A percentile compares a stretch with the other conserved stretches of the same genome.
phyloP scores from a whole-genome alignment of 2,888 invertebrate genomes.

The Atethmia centrago region DNA sequence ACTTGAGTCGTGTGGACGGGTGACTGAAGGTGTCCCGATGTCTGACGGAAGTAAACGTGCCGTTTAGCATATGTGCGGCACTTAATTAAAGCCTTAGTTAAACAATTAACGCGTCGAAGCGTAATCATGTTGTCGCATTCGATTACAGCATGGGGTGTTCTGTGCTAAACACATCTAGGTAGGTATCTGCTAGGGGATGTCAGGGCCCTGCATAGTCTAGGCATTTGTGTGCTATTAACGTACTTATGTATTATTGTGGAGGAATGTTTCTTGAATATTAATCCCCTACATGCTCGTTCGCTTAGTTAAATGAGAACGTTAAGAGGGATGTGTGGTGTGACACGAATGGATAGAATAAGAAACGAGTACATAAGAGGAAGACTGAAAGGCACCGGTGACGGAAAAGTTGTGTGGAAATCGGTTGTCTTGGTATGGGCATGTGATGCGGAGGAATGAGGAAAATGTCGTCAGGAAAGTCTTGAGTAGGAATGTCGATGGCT shows the following conservation, averaged over 20 bases:
- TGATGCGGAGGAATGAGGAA: too few species aligned
- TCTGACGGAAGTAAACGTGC: slow-evolving; percentile 49
- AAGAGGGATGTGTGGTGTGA: too few species aligned
- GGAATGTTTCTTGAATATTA: too few species aligned
- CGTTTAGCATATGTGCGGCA: slow-evolving; percentile 64
- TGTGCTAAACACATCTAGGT: neutral
- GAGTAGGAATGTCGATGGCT: too few species aligned
- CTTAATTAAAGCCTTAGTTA: slow-evolving; percentile 73
- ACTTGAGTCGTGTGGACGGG: slow-evolving; percentile 10
- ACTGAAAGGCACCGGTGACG: too few species aligned
- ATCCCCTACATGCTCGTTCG: neutral
- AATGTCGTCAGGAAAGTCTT: too few species aligned
- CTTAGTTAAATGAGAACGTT: too few species aligned
- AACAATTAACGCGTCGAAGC: slow-evolving; percentile 60
- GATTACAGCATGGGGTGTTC: slow-evolving; percentile 27
- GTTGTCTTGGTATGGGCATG: too few species aligned
- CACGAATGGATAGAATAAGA: too few species aligned
- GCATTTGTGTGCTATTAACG: neutral
- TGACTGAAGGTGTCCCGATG: slow-evolving; percentile 37
- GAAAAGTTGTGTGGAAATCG: too few species aligned
- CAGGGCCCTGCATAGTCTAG: neutral
- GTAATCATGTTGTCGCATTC: slow-evolving; percentile 53
- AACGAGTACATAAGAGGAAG: too few species aligned
- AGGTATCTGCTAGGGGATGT: neutral
- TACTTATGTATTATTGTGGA: too few species aligned